Evolutionary conservation across 2,888 invertebrate genomes (phyloP).

Genomic region (Ethmia dodecea): DNA sequence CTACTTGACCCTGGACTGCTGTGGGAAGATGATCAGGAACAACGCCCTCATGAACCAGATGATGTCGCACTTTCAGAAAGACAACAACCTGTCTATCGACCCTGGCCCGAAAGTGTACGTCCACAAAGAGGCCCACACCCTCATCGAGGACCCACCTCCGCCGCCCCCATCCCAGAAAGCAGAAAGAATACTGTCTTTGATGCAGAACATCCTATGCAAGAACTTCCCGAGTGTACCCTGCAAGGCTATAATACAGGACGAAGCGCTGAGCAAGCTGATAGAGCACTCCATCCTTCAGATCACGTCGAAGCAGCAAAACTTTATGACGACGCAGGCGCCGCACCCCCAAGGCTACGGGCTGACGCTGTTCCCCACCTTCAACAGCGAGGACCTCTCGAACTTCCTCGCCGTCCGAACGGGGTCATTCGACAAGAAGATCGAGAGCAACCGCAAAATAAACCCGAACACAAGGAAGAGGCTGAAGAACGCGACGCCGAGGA

Average conservation of each 20-base stretch:
- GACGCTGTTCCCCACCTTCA: slow-evolving; percentile 44
- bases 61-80: slow-evolving; percentile 58
- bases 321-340: slow-evolving; percentile 34
- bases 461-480: slow-evolving; percentile 5
- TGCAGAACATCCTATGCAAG: slow-evolving; percentile 59
- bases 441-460: neutral
- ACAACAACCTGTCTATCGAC: slow-evolving; percentile 32
- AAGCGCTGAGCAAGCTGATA: slow-evolving; percentile 43
- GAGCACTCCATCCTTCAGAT: slow-evolving; percentile 56
- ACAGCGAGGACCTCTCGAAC: slow-evolving; percentile 53
- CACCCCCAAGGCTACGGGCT: slow-evolving; percentile 21
- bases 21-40: slow-evolving; percentile 51
- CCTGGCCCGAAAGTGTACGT: neutral
- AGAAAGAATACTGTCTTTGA: slow-evolving; percentile 29
- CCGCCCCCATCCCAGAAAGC: neutral
- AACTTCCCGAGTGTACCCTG: slow-evolving; percentile 63
- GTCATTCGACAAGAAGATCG: slow-evolving; percentile 18
- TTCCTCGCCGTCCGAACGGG: slow-evolving; percentile 38
- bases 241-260: slow-evolving; percentile 46
- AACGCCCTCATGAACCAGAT: slow-evolving; percentile 59
- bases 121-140: slow-evolving; percentile 6
- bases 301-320: slow-evolving; percentile 39
- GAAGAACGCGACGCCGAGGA: slow-evolving; percentile 14
- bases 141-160: slow-evolving; percentile 17
- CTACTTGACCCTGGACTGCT: slow-evolving; percentile 1